Conservation (phyloP, 2,113 vertebrate genomes). For the Coryphaenoides rupestris region DNA sequence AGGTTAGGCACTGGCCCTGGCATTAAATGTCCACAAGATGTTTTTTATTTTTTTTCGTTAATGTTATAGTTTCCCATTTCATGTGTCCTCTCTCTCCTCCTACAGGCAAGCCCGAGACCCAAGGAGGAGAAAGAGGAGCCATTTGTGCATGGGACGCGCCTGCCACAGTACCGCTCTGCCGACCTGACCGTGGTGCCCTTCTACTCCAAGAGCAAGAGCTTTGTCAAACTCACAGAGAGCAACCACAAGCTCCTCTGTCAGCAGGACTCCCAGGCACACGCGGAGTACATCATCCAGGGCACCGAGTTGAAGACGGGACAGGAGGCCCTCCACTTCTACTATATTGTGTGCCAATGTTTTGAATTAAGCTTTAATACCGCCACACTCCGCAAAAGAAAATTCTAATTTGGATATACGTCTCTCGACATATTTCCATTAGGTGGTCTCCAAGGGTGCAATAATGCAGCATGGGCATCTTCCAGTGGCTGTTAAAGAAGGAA, state of each 20-base stretch:
- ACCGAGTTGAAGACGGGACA: conserved; percentile 46
- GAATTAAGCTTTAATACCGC: no score
- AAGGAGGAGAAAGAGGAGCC: fast-evolving
- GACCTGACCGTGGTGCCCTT: conserved; percentile 14
- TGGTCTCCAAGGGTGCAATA: conserved; percentile 64
- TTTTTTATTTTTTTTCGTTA: no score
- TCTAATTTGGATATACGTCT: neutral
- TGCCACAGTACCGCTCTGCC: conserved; percentile 24
- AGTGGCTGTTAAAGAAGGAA: conserved; percentile 31
- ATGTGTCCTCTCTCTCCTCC: conserved; percentile 1
- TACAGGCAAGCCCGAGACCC: conserved; percentile 43
- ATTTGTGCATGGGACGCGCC: fast-evolving
- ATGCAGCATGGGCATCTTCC: conserved; percentile 47
- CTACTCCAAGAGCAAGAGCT: conserved; percentile 69
- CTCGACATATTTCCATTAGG: conserved; percentile 37
- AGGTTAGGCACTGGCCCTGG: no score
- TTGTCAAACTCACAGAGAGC: conserved; percentile 57
- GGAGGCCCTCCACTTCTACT: conserved; percentile 55
- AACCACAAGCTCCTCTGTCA: conserved; percentile 41
- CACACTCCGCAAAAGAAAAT: neutral
- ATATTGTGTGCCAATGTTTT: conserved; percentile 51
- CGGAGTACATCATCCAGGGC: conserved; percentile 64
- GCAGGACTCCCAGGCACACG: conserved; percentile 30
- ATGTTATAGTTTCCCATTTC: no score
- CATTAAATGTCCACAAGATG: no score